Base-by-base conservation (phyloP, 1,140 invertebrate genomes). In the Brachystomella parvula region DNA sequence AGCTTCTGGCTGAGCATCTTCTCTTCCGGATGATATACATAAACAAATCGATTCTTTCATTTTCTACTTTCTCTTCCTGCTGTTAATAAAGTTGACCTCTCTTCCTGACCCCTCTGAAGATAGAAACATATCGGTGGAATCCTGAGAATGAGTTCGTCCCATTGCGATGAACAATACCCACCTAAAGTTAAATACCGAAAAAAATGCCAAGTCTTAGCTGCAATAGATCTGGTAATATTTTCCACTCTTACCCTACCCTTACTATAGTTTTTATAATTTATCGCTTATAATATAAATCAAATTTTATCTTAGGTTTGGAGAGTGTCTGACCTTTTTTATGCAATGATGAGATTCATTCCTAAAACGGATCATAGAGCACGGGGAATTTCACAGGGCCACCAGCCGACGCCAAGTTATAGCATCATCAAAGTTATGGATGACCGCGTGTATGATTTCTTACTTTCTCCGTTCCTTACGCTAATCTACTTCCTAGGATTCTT, bases 401-500 rank as follows among this genome's bases (percentile, higher is more conserved):
- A 26, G 49, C 24, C 49, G 49, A 17, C 49, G n/a, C 49, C 24
- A 6, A 53, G 49, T 24, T 53, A 53, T 24, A 24, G 24, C 9
- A 6, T 24, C 9, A 53, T 53, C 29, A 35, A 9, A 26, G 24
- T 60, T 26, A 26, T 60, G 24, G 58, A 60, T 24, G 32, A 9
- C 17, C 58, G 58, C 19, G 58, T 60, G 15, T 60, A 60, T 24
- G 32, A 60, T 26, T 60, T 60, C 30, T 29, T 60, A 6, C 29
- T 60, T 9, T 32, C 29, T 31, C 58, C 58, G 6, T 32, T 60
- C 29, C 33, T 60, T 3, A 60, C 58, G 29, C 33, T 60, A 3
- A 32, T 30, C 12, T 60, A 60, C 33, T 60, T 60, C 58, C 3
- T 60, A 3, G 58, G 29, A 15, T 60, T 60, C 58, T 60, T 60